Evolutionary conservation across 2,888 invertebrate genomes (phyloP), one percentile per base, ranked within the genome.

Genomic region (Ceraclea dissimilis): DNA sequence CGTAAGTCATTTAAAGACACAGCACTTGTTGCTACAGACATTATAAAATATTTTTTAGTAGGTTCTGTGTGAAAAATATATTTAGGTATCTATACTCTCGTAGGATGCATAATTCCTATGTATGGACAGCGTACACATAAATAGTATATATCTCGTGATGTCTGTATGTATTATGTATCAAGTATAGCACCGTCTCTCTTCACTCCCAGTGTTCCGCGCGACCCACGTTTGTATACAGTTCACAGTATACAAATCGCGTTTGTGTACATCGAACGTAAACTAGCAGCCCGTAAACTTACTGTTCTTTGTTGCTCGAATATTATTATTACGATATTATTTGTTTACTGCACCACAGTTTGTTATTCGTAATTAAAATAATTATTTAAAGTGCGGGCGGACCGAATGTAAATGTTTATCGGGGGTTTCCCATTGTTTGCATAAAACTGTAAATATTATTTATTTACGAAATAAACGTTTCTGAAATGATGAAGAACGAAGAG

Each of bases 301-400:
- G 52, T 52, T 51, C 56, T 52, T 57, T 52, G 56, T 52, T 57
- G 49, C 52, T 39, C 43, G 43, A 52, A 57, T 48, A 52, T 57
- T 52, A 54, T 39, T 47, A 48, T 39, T 33, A 46, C 49, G 44
- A 52, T 57, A 57, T 57, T 57, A 57, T 57, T 57, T 57, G 57
- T 57, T 53, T 57, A 57, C 53, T 52, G 44, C 47, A 43, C 21
- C 43, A 39, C 22, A 51, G 53, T 50, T 50, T 47, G 52, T 49
- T 57, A 44, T 57, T 57, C 53, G 57, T 57, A 57, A 53, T 57
- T 57, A 57, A 54, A 58, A 58, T 58, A 58, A 58, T 58, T 58
- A 58, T 58, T 55, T 52, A 51, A 55, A 58, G 54, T 58, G 54
- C 58, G 48, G 52, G 44, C 54, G 46, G 50, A 50, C 46, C 44